A percentile compares a stretch with the other conserved stretches of the same genome.
Conservation (phyloP, 2,888 invertebrate genomes). For the Girardia tigrina region DNA sequence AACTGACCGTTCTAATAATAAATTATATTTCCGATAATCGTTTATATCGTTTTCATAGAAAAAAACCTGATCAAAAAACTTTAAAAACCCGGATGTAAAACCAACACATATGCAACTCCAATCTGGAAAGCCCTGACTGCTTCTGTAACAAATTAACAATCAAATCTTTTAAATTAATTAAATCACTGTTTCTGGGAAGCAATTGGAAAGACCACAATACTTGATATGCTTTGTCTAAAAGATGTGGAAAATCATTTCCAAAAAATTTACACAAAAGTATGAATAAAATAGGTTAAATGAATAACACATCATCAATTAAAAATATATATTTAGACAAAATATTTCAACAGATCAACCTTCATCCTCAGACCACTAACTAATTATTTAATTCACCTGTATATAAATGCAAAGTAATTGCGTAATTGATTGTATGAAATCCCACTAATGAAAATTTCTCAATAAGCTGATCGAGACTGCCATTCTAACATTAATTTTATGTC, state of each 20-base stretch:
- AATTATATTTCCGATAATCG: not conserved
- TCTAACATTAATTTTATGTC: too few species aligned
- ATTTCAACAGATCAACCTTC: too few species aligned
- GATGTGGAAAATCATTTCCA: not conserved
- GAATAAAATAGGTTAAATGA: not conserved
- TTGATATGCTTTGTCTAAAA: not conserved
- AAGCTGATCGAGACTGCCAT: too few species aligned
- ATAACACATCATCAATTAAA: too few species aligned
- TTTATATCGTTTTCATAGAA: not conserved
- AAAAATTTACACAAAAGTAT: not conserved
- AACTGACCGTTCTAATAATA: not conserved
- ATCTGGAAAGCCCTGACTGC: conserved; percentile 4
- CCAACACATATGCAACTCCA: conserved; percentile 15
- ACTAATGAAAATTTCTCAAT: too few species aligned
- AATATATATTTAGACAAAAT: too few species aligned
- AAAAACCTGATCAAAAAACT: not conserved
- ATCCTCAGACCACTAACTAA: too few species aligned
- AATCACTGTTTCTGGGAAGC: not conserved
- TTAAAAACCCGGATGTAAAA: not conserved
- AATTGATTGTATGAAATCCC: too few species aligned
- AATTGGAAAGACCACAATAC: not conserved
- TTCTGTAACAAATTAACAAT: not conserved
- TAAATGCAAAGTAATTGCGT: too few species aligned
- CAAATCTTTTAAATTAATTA: not conserved
- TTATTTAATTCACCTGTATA: too few species aligned